phyloP scores from a whole-genome alignment of 1,140 invertebrate genomes.

The Neoseiulus cucumeris region DNA sequence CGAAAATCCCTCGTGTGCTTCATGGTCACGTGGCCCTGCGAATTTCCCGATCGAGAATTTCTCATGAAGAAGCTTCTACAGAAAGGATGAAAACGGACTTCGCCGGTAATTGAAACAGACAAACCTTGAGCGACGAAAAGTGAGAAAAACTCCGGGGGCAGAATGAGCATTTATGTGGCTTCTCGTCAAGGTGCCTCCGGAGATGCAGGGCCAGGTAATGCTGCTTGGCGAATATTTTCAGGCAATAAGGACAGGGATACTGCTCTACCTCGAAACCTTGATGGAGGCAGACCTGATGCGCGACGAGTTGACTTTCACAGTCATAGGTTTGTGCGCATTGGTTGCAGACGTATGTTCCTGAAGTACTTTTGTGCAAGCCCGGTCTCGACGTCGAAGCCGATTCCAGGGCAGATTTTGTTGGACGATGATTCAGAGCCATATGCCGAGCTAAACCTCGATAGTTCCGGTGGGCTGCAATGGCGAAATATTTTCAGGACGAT shows the following conservation, averaged over 20 bases:
- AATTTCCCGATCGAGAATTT: background rate
- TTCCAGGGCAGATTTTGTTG: too few species aligned
- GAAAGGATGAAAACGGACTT: background rate
- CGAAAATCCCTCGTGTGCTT: conserved; percentile 3
- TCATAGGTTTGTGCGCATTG: background rate
- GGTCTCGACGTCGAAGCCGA: too few species aligned
- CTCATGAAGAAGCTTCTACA: background rate
- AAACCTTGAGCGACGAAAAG: background rate
- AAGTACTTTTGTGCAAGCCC: too few species aligned
- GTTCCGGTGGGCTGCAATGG: too few species aligned
- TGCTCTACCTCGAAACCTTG: background rate
- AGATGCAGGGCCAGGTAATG: background rate
- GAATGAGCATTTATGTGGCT: background rate
- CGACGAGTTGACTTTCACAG: background rate
- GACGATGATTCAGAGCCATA: too few species aligned
- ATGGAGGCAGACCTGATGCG: conserved; percentile 8
- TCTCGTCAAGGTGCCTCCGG: background rate
- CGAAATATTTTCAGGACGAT: too few species aligned
- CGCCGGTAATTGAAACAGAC: background rate
- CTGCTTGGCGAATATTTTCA: background rate
- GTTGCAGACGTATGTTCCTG: background rate
- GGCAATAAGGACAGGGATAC: background rate
- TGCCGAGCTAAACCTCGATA: too few species aligned
- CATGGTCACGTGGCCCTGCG: conserved; percentile 1
- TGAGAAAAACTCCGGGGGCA: background rate